A percentile compares a stretch with the other conserved stretches of the same genome.
phyloP scores from a whole-genome alignment of 2,888 invertebrate species.

The Clepsis dumicolana region DNA sequence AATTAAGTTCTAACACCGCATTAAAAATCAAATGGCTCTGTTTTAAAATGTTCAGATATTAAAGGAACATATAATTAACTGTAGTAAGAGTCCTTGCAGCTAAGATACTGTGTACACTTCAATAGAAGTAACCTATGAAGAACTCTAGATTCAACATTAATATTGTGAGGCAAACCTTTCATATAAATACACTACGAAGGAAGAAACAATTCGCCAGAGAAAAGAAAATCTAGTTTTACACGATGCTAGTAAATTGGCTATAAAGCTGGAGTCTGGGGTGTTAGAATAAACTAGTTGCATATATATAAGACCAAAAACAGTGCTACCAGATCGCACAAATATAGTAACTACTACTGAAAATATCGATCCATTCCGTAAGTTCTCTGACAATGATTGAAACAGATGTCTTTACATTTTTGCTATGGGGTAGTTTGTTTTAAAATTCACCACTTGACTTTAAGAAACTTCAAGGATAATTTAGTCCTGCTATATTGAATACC shows the following conservation, averaged over 20 bases:
- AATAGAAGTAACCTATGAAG: not conserved
- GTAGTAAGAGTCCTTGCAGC: not conserved
- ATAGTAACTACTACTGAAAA: not conserved
- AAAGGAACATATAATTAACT: not conserved
- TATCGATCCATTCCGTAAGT: not conserved
- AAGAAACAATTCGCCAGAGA: slow-evolving; percentile 20
- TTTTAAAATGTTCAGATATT: not conserved
- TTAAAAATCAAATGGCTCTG: not conserved
- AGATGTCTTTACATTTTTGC: not conserved
- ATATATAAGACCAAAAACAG: not conserved
- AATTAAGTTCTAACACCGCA: not conserved
- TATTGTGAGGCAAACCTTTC: not conserved
- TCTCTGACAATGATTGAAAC: not conserved
- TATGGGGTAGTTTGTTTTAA: not conserved
- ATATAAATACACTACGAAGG: not conserved
- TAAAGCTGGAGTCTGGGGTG: not conserved
- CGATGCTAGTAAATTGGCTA: slow-evolving; percentile 23
- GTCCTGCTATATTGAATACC: no score
- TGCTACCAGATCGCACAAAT: not conserved
- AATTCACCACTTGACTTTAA: not conserved
- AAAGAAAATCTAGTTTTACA: slow-evolving; percentile 33
- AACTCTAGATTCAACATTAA: not conserved
- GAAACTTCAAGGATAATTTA: no score
- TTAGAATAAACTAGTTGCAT: slow-evolving; percentile 4
- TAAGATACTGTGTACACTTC: not conserved